Base-by-base conservation (phyloP, 2,888 invertebrate genomes). In the Strigamia crassipes region DNA sequence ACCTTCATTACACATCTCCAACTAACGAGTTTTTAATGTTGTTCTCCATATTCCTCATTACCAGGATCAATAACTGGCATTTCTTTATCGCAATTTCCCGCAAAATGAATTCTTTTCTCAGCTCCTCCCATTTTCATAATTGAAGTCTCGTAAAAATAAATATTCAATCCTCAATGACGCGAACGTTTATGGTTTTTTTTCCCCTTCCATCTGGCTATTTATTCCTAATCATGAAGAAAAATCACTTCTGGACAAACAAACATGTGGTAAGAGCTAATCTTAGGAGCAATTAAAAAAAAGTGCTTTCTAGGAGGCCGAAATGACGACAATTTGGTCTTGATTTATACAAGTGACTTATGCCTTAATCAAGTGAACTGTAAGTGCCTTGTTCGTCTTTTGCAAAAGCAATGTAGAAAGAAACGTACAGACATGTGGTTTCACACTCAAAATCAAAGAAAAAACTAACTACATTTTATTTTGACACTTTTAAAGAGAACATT, bases 11-110 rank as follows among this genome's bases (percentile, higher is more conserved):
- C 56, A 18, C n/a, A 18, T 56, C n/a, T 8, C 21, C 56, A 56
- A 0, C 56, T 56, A 56, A 56, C n/a, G 56, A 56, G 56, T 56
- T 56, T 56, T 56, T 56, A 56, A 56, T 56, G 56, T 56, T 18
- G 56, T 56, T 56, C 56, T 18, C n/a, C 56, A 56, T 6, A 56
- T 56, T 56, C 18, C 18, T 56, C 56, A 56, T 56, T 56, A 56
- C 56, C 15, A 56, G 56, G 56, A 56, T 56, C 56, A 56, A 56
- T 56, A 56, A 9, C 15, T 56, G 6, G 56, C 56, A 9, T 56
- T 56, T 18, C 56, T 6, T 56, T 56, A 56, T 4, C 56, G 56
- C 56, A 56, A 56, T n/a, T 56, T 56, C 1, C 56, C 56, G 6
- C 46, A 13, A 56, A 18, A 56, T 9, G 6, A 4, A 18, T 56